Percentiles rank a stretch among this genome's conserved stretches.
phyloP scores from a whole-genome alignment of 1,140 invertebrate genomes.

The Ips nitidus region DNA sequence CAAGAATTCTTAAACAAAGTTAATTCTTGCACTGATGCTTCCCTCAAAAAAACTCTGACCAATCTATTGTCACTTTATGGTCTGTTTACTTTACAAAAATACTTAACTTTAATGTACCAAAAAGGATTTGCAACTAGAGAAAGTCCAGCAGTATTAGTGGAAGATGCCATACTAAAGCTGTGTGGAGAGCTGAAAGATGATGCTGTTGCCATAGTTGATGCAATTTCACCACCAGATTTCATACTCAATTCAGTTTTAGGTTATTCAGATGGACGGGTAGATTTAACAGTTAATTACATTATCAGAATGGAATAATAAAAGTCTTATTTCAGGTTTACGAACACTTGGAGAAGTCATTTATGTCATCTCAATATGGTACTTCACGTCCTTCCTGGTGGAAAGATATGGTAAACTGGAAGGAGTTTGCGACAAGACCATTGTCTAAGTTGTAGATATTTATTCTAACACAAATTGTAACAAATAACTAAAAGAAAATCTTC shows the following conservation, averaged over 20 bases:
- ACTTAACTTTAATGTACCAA: conserved; percentile 74
- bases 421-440: background rate
- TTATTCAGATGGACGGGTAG: conserved; percentile 73
- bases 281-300: conserved; percentile 13
- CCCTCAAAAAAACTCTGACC: conserved; percentile 60
- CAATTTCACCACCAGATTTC: conserved; percentile 87
- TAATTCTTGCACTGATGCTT: conserved; percentile 53
- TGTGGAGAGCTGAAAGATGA: conserved; percentile 70
- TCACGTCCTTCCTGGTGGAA: conserved; percentile 61
- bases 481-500: too few relatives aligned
- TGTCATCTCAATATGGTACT: conserved; percentile 57
- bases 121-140: conserved; percentile 64
- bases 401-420: conserved; percentile 55
- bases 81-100: conserved; percentile 70
- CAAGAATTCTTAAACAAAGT: conserved; percentile 60
- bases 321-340: conserved; percentile 60
- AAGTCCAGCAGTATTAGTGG: conserved; percentile 53
- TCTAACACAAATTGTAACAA: too few relatives aligned
- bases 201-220: conserved; percentile 74
- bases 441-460: conserved; percentile 32
- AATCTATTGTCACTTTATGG: conserved; percentile 72
- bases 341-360: conserved; percentile 58
- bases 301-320: conserved; percentile 15
- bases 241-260: conserved; percentile 78
- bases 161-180: conserved; percentile 62